Conservation (phyloP, 2,888 invertebrate genomes). For the Coenonympha arcania region DNA sequence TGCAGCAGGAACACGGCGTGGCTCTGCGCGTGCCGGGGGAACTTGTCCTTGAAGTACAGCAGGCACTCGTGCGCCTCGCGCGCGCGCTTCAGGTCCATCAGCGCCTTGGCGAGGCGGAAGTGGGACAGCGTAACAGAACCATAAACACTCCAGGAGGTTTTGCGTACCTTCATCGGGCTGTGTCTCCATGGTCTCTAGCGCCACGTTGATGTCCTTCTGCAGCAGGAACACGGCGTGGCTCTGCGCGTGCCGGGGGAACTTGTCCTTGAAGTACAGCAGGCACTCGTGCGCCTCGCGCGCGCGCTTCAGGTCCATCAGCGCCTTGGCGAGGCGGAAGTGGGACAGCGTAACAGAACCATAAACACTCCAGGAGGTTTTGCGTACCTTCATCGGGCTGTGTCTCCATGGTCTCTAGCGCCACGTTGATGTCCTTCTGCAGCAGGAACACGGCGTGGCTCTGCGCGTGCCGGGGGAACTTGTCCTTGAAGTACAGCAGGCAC, state of each 20-base stretch:
- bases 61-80: conserved; percentile 84
- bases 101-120: conserved; percentile 84
- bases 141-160: too few species aligned
- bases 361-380: too few species aligned
- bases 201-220: conserved; percentile 76
- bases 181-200: conserved; percentile 56
- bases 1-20: conserved; percentile 76
- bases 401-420: conserved; percentile 60
- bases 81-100: conserved; percentile 81
- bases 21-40: conserved; percentile 81
- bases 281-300: conserved; percentile 82
- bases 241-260: conserved; percentile 82
- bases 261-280: conserved; percentile 79
- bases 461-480: conserved; percentile 82
- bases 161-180: conserved; percentile 54
- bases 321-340: conserved; percentile 84
- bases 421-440: conserved; percentile 76
- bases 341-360: too few species aligned
- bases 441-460: conserved; percentile 77
- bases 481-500: conserved; percentile 80
- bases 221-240: conserved; percentile 77
- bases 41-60: conserved; percentile 79
- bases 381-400: conserved; percentile 57
- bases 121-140: too few species aligned
- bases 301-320: conserved; percentile 82